Conservation (phyloP, 1,140 invertebrate genomes). For the Cydia fagiglandana region DNA sequence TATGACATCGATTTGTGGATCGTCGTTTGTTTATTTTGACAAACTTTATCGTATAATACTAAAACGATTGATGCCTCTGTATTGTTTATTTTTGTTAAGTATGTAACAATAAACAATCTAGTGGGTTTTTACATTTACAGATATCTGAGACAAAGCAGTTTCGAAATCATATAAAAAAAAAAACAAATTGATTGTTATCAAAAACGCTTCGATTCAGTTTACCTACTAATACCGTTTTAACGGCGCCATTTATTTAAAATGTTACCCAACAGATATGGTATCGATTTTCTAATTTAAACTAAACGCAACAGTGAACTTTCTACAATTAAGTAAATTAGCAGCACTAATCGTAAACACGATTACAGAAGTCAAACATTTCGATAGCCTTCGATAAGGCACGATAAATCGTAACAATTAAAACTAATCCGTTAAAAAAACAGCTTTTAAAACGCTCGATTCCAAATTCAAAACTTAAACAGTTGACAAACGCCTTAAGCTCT, state of each 20-base stretch:
- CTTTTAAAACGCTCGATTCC: slow-evolving; percentile 2
- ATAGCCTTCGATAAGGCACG: slow-evolving; percentile 39
- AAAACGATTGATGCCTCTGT: too few species aligned
- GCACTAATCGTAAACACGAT: slow-evolving; percentile 35
- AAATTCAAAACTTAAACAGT: slow-evolving; percentile 1
- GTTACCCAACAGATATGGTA: background rate
- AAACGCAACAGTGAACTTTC: slow-evolving; percentile 19
- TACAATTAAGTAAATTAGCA: slow-evolving; percentile 27
- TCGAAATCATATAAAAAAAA: background rate
- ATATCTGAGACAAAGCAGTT: background rate
- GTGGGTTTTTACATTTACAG: background rate
- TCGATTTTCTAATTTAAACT: slow-evolving; percentile 23
- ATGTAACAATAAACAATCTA: background rate
- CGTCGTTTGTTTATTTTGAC: too few species aligned
- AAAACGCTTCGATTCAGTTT: background rate
- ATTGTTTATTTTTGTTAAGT: background rate
- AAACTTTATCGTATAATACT: too few species aligned
- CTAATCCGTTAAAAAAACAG: slow-evolving; percentile 12
- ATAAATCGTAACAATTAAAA: slow-evolving; percentile 25
- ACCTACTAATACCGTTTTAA: too few species aligned
- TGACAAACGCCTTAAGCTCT: slow-evolving; percentile 29
- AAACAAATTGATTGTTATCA: background rate
- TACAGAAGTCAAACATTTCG: slow-evolving; percentile 39
- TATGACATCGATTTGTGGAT: slow-evolving; percentile 44
- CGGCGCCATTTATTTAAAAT: background rate